phyloP scores from a whole-genome alignment of 2,888 invertebrate species.

The Tiliacea citrago region DNA sequence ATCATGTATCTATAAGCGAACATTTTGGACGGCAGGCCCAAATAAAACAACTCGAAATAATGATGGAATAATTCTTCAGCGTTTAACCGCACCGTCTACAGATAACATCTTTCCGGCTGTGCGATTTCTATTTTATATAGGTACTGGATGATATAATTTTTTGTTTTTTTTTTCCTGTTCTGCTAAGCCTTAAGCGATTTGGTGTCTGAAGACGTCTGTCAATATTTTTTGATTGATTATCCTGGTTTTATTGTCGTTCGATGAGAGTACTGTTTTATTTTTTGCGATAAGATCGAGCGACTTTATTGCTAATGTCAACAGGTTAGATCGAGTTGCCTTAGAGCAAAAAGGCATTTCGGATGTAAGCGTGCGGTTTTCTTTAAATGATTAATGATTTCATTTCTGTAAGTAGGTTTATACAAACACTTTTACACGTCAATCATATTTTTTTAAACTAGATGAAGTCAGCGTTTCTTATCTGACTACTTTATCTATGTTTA shows the following conservation, averaged over 20 bases:
- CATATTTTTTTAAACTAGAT: no score
- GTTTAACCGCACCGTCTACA: slow-evolving; percentile 55
- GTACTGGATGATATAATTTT: slow-evolving; percentile 27
- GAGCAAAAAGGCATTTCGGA: background rate
- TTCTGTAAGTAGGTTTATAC: no score
- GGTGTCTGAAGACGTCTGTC: slow-evolving; percentile 32
- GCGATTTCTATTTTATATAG: slow-evolving; percentile 54
- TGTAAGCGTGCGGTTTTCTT: background rate
- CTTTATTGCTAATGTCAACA: slow-evolving; percentile 22
- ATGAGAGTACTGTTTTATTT: slow-evolving; percentile 19
- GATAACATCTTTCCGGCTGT: slow-evolving; percentile 68
- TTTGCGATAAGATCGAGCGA: background rate
- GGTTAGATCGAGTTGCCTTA: background rate
- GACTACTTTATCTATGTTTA: background rate
- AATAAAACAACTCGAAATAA: slow-evolving; percentile 63
- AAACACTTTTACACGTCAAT: no score
- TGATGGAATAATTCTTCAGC: slow-evolving; percentile 61
- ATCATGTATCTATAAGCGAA: slow-evolving; percentile 53
- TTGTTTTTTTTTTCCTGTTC: slow-evolving; percentile 21
- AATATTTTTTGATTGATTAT: slow-evolving; percentile 49
- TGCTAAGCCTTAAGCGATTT: slow-evolving; percentile 49
- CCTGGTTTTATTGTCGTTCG: slow-evolving; percentile 14
- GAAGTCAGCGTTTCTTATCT: no score
- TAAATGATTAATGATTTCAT: no score
- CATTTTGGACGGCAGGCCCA: slow-evolving; percentile 61